A percentile compares a stretch with the other conserved stretches of the same genome.
phyloP scores from a whole-genome alignment of 2,888 invertebrate genomes.

The Gonocerus acuteangulatus region DNA sequence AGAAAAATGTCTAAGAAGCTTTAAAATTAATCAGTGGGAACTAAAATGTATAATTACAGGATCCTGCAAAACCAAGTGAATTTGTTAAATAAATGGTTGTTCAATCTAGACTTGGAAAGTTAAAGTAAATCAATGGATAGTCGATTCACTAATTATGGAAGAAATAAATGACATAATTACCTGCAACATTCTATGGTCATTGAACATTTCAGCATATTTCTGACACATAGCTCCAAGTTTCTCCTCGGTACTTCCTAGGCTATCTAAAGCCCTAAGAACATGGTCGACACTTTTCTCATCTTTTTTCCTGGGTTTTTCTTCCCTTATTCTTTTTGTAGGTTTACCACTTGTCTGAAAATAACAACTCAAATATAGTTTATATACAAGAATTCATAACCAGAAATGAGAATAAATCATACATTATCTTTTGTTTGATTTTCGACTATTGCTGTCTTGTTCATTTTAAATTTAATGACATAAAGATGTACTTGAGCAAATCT shows the following conservation, averaged over 20 bases:
- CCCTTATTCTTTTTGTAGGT: constrained; percentile 28
- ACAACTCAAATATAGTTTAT: not conserved
- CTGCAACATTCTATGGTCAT: constrained; percentile 59
- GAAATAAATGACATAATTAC: too few relatives aligned
- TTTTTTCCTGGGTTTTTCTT: constrained; percentile 46
- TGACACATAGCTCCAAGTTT: constrained; percentile 62
- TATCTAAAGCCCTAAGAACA: constrained; percentile 55
- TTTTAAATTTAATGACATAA: constrained; percentile 10
- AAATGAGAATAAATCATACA: not conserved
- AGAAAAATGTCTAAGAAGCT: too few relatives aligned
- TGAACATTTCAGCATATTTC: constrained; percentile 67
- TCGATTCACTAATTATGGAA: too few relatives aligned
- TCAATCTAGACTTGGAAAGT: too few relatives aligned
- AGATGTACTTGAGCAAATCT: constrained; percentile 5
- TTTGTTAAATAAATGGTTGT: too few relatives aligned
- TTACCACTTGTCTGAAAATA: constrained; percentile 13
- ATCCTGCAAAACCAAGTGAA: too few relatives aligned
- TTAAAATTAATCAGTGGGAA: too few relatives aligned
- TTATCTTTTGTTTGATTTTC: constrained; percentile 25
- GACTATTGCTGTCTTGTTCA: constrained; percentile 19
- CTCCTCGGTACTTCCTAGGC: constrained; percentile 55
- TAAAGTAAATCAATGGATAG: too few relatives aligned
- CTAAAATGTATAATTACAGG: too few relatives aligned
- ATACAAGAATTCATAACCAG: not conserved
- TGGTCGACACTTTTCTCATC: constrained; percentile 59